These are phyloP conservation scores for Parnassius orleans DNA, from an alignment of 2,888 invertebrate genomes.

Conservation along the genomic window DNA sequence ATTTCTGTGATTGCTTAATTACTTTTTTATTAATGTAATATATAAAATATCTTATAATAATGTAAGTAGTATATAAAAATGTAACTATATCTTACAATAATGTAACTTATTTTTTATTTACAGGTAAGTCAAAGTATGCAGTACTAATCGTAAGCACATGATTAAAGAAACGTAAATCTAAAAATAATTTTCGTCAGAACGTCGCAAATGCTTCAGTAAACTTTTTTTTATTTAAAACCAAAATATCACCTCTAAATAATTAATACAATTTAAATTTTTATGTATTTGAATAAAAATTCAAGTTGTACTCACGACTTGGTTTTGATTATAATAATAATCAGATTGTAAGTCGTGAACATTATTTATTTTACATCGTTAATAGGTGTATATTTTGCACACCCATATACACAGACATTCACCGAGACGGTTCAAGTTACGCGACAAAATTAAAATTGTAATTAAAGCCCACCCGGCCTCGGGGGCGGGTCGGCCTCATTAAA, in stretches of 20 bases:
- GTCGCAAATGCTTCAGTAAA: too few species aligned
- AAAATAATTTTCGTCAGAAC: not conserved
- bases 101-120: conserved; percentile 6
- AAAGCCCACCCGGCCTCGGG: conserved; percentile 52
- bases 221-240: too few species aligned
- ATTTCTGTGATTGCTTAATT: too few species aligned
- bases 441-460: conserved; percentile 67
- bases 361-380: not conserved
- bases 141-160: not conserved
- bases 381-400: not conserved
- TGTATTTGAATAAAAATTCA: too few species aligned
- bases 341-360: not conserved
- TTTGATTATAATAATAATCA: too few species aligned
- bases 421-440: conserved; percentile 30
- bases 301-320: too few species aligned
- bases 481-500: conserved; percentile 66
- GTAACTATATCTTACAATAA: not conserved
- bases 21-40: too few species aligned
- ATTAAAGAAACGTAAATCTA: too few species aligned
- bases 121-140: conserved; percentile 16
- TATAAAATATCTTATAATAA: too few species aligned
- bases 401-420: conserved; percentile 4
- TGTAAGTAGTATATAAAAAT: not conserved
- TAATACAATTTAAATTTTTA: too few species aligned
- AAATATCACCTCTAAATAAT: too few species aligned